These are phyloP conservation scores for Caligus rogercresseyi DNA, from an alignment of 1,140 invertebrate species.

Conservation along the genomic window DNA sequence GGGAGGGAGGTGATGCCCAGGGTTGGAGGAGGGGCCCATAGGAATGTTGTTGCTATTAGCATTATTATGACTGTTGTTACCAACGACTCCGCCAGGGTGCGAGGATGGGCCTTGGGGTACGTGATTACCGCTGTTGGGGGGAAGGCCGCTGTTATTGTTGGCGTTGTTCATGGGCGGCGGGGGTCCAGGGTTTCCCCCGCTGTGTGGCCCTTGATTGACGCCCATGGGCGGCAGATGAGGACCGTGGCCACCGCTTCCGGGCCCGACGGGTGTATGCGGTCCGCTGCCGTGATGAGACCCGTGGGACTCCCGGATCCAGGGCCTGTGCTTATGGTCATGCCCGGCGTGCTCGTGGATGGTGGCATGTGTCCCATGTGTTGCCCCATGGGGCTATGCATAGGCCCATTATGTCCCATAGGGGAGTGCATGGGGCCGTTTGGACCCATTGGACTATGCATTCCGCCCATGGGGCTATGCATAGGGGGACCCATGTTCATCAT, in stretches of 20 bases:
- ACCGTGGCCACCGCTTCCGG: conserved; percentile 15
- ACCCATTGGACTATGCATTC: conserved; percentile 25
- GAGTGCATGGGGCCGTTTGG: conserved; percentile 21
- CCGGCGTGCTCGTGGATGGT: conserved; percentile 23
- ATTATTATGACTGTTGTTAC: no score
- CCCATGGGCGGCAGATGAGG: conserved; percentile 1
- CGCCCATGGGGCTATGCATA: conserved; percentile 27
- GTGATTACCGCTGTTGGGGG: background rate
- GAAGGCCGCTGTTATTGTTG: background rate
- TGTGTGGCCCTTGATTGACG: background rate
- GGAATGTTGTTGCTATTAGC: conserved; percentile 10
- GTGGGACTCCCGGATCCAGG: conserved; percentile 22
- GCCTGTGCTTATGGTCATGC: conserved; percentile 21
- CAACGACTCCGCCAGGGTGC: conserved; percentile 4
- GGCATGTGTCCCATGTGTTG: conserved; percentile 23
- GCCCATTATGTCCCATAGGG: conserved; percentile 19
- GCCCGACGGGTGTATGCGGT: conserved; percentile 13
- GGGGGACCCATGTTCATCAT: conserved; percentile 23
- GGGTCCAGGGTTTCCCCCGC: conserved; percentile 6
- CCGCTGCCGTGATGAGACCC: conserved; percentile 20
- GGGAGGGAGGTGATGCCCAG: conserved; percentile 12
- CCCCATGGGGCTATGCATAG: conserved; percentile 18
- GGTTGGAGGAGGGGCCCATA: conserved; percentile 16
- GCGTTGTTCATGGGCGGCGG: background rate
- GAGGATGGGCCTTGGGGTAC: background rate